A percentile compares a stretch with the other conserved stretches of the same genome.
Evolutionary conservation across 2,113 vertebrate species (phyloP).

Genomic region (human): DNA sequence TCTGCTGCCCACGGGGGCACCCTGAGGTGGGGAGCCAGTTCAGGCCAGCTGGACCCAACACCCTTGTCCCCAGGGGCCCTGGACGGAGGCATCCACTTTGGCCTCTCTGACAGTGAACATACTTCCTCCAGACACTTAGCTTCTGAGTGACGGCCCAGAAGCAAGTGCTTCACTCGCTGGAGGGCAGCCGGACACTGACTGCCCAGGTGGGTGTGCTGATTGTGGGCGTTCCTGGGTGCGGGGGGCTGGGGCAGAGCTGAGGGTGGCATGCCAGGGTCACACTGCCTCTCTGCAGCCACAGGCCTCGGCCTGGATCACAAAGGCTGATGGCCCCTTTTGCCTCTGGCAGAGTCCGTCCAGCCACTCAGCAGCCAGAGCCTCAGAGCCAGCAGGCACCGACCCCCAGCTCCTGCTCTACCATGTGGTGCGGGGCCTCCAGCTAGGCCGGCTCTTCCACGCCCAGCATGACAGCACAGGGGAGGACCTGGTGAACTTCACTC

Average conservation of each 20-base stretch:
- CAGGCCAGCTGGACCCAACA: neutral
- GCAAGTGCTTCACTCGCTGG: conserved; percentile 87
- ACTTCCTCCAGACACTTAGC: conserved; percentile 86
- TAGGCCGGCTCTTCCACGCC: too few species aligned
- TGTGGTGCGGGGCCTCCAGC: too few species aligned
- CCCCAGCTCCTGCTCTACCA: too few species aligned
- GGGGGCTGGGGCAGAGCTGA: neutral
- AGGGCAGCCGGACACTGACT: conserved; percentile 88
- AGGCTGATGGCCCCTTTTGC: too few species aligned
- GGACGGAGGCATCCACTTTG: conserved; percentile 93
- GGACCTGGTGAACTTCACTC: too few species aligned
- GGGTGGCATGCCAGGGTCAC: too few species aligned
- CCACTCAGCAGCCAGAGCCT: too few species aligned
- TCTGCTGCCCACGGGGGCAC: neutral
- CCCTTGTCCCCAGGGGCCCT: conserved; percentile 84
- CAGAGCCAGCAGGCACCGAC: too few species aligned
- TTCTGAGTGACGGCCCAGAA: conserved; percentile 88
- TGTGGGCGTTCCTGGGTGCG: accelerated
- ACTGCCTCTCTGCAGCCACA: too few species aligned
- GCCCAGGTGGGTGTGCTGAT: conserved; percentile 89
- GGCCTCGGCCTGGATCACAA: too few species aligned
- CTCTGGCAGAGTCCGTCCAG: too few species aligned
- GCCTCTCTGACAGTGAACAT: conserved; percentile 92
- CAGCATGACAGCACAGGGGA: too few species aligned
- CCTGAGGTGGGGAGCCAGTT: neutral